Percentiles rank a stretch among this genome's conserved stretches.
Conservation (phyloP, 2,888 invertebrate species). For the Syritta pipiens region DNA sequence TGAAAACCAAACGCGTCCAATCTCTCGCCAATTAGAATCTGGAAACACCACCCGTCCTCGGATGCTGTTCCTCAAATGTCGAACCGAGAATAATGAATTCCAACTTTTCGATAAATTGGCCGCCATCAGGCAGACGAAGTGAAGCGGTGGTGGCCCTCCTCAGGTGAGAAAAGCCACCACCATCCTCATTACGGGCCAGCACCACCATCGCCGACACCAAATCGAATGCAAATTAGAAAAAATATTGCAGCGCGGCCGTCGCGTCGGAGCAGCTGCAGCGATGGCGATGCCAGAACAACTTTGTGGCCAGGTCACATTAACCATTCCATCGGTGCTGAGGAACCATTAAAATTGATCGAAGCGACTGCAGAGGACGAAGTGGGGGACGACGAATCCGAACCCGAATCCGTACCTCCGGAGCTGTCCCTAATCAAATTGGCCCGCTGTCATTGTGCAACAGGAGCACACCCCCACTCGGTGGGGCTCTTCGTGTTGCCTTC, state of each 20-base stretch:
- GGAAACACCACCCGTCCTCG: no score
- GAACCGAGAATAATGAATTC: constrained; percentile 58
- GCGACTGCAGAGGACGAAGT: no score
- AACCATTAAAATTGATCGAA: constrained; percentile 68
- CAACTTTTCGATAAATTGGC: constrained; percentile 55
- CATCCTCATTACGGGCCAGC: constrained; percentile 51
- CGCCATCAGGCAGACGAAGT: constrained; percentile 4
- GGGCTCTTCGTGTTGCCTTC: background rate
- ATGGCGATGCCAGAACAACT: constrained; percentile 26
- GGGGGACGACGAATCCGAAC: constrained; percentile 46
- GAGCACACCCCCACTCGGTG: background rate
- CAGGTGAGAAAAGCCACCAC: constrained; percentile 51
- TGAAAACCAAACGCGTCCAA: no score
- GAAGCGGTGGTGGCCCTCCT: background rate
- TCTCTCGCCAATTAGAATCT: no score
- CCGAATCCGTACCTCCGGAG: constrained; percentile 28
- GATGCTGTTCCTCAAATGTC: constrained; percentile 35
- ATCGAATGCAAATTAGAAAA: constrained; percentile 68
- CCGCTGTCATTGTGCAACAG: constrained; percentile 38
- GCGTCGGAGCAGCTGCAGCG: constrained; percentile 15
- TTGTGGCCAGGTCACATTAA: constrained; percentile 58
- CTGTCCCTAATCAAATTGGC: constrained; percentile 62
- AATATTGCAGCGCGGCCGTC: constrained; percentile 44
- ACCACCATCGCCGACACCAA: constrained; percentile 52
- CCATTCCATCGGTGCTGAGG: constrained; percentile 56